Conservation (phyloP, 2,888 invertebrate genomes). For the Choreutis nemorana region DNA sequence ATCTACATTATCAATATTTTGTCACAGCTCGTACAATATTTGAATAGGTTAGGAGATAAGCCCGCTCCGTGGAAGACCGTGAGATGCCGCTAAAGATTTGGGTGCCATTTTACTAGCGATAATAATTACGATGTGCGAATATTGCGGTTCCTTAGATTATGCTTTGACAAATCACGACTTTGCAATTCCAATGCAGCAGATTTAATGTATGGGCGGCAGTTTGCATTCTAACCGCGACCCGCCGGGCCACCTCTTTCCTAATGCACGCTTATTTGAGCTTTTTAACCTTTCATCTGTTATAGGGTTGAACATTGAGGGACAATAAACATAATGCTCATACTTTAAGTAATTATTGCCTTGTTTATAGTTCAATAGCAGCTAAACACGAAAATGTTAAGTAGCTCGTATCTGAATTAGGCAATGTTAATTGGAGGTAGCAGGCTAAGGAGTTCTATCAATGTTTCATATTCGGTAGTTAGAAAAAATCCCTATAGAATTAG, state of each 20-base stretch:
- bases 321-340: slow-evolving; percentile 52
- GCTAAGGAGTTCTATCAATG: too few relatives aligned
- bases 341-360: slow-evolving; percentile 40
- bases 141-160: slow-evolving; percentile 64
- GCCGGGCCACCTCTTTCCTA: slow-evolving; percentile 64
- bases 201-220: slow-evolving; percentile 67
- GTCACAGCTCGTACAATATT: neutral
- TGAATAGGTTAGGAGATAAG: neutral
- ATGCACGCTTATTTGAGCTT: slow-evolving; percentile 67
- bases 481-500: too few relatives aligned
- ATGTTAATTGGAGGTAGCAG: too few relatives aligned
- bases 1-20: neutral
- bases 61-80: slow-evolving; percentile 22
- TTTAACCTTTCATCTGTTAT: slow-evolving; percentile 63
- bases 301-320: slow-evolving; percentile 55
- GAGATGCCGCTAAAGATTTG: slow-evolving; percentile 44
- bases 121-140: slow-evolving; percentile 68
- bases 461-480: too few relatives aligned
- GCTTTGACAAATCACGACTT: slow-evolving; percentile 68
- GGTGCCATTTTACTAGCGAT: slow-evolving; percentile 59
- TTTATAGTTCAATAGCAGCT: neutral
- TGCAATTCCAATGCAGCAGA: slow-evolving; percentile 65
- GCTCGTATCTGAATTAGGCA: too few relatives aligned
- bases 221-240: slow-evolving; percentile 66
- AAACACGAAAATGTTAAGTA: too few relatives aligned